These are phyloP conservation scores for Anastrepha obliqua DNA, from an alignment of 1,140 invertebrate genomes.

Conservation along the genomic window DNA sequence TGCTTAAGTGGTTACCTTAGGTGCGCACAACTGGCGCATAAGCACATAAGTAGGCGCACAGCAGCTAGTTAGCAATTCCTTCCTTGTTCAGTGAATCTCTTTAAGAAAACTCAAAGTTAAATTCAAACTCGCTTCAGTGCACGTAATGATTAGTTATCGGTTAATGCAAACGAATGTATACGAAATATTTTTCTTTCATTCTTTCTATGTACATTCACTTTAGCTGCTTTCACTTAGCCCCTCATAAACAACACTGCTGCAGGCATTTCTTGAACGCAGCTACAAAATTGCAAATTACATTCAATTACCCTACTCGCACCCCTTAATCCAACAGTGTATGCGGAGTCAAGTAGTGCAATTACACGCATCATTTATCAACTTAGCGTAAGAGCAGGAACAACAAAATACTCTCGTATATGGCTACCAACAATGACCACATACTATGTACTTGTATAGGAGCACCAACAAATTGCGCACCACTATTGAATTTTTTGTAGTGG, in stretches of 20 bases:
- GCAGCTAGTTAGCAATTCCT: not conserved
- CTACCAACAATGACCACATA: not conserved
- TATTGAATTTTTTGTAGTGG: slow-evolving; percentile 11
- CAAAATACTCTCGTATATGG: too few species aligned
- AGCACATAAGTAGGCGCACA: not conserved
- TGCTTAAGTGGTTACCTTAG: slow-evolving; percentile 27
- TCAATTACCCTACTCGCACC: slow-evolving; percentile 19
- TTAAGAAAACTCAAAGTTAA: not conserved
- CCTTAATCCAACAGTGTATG: not conserved
- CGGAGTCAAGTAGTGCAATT: slow-evolving; percentile 41
- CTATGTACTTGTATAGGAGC: not conserved
- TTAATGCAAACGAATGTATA: not conserved
- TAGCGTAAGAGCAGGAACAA: not conserved
- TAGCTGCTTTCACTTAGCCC: not conserved
- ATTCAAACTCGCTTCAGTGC: not conserved
- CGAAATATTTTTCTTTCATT: not conserved
- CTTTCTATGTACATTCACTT: not conserved
- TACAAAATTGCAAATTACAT: slow-evolving; percentile 46
- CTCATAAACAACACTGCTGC: not conserved
- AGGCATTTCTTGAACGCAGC: not conserved
- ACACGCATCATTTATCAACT: slow-evolving; percentile 48
- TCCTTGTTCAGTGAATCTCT: not conserved
- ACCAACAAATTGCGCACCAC: slow-evolving; percentile 9
- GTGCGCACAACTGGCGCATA: not conserved
- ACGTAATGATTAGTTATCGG: not conserved